Evolutionary conservation across 2,888 invertebrate species (phyloP), one percentile per base, ranked within the genome.

Genomic region (Hirtodrosophila histrioides): DNA sequence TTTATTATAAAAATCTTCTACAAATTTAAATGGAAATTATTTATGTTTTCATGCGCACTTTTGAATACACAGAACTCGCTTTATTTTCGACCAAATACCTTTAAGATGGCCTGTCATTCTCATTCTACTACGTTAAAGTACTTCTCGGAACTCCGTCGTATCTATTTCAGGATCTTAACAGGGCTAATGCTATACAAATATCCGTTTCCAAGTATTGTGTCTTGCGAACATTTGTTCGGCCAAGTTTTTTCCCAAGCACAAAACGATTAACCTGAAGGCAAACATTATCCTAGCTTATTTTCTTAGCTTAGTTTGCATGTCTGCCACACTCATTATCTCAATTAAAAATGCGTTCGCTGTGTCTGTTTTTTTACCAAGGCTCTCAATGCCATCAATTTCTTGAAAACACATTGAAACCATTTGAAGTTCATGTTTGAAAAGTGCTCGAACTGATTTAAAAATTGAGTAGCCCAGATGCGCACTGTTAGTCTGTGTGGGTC

Each of bases 371-470:
- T 11, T 36, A 31, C 1, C 12, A 35, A 23, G 11, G 36, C 12
- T 11, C 41, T 50, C 46, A 45, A 44, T 61, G 54, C 54, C 68
- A 31, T 45, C 24, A 44, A 33, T 36, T 31, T 10, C 33, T 24
- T 35, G 75, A 33, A 39, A 50, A 27, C 10, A 36, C 29, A 33
- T 35, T 50, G 33, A 44, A 69, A 43, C 35, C 66, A 60, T 55
- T 53, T 68, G 50, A 12, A 33, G 33, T 39, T 41, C 41, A 51
- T 29, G 24, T 31, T 45, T 23, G 53, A 37, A 43, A 40, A 37
- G 29, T 12, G n/a, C 39, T 8, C 39, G 45, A 62, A 57, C 50
- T 61, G 63, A 56, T 63, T 73, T 57, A 56, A 77, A 67, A 61
- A 61, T 45, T 45, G 49, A 53, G 41, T 53, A 43, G 12, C 27